These are phyloP conservation scores for Megalopta genalis DNA, from an alignment of 1,140 invertebrate species.

Conservation along the genomic window DNA sequence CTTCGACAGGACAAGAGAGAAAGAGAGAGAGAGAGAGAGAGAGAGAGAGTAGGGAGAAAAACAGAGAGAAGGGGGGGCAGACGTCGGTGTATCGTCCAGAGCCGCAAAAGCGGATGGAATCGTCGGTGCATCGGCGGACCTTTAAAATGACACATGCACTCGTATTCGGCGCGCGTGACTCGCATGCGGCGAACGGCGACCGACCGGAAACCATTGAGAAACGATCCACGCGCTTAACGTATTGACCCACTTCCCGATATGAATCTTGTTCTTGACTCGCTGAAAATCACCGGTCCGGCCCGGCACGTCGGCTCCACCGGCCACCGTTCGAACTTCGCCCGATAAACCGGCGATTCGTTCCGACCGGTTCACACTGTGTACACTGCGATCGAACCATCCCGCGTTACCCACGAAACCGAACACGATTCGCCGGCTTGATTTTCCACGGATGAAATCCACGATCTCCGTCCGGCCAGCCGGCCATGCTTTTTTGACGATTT, in stretches of 20 bases:
- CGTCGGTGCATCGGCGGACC: constrained; percentile 29
- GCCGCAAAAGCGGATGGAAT: constrained; percentile 51
- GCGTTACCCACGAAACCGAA: neutral
- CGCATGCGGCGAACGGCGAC: constrained; percentile 21
- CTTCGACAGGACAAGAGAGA: neutral
- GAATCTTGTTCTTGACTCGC: constrained; percentile 56
- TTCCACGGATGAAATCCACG: no score
- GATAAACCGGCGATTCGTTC: constrained; percentile 52
- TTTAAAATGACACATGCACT: constrained; percentile 63
- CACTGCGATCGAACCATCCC: neutral
- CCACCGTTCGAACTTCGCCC: constrained; percentile 40
- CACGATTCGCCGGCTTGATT: neutral
- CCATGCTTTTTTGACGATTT: no score
- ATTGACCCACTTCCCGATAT: constrained; percentile 65
- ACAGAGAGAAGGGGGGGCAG: neutral
- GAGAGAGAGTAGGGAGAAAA: no score
- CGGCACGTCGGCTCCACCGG: constrained; percentile 34
- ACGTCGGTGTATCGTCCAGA: constrained; percentile 42
- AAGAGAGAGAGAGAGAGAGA: no score
- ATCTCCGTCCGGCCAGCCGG: no score
- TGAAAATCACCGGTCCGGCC: constrained; percentile 27
- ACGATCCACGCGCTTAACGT: constrained; percentile 63
- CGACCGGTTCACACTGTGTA: constrained; percentile 11
- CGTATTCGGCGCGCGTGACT: constrained; percentile 57
- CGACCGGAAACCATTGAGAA: constrained; percentile 46